Evolutionary conservation across 2,797 vertebrate species (phyloP).

Genomic region (Varecia variegata): DNA sequence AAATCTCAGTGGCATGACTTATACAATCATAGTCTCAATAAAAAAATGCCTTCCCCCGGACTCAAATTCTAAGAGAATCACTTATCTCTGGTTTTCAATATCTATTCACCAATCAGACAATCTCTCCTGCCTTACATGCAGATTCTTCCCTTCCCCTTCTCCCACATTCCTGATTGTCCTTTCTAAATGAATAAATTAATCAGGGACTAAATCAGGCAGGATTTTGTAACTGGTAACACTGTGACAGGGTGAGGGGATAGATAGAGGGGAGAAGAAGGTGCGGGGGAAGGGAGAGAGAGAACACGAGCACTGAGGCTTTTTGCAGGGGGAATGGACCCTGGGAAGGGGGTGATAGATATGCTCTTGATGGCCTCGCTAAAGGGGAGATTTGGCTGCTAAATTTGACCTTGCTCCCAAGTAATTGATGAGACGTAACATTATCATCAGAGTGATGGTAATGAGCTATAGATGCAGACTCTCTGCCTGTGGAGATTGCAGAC

Average conservation of each 20-base stretch:
- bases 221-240: slow-evolving; percentile 39
- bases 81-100: neutral
- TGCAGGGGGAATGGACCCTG: neutral
- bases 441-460: slow-evolving; percentile 73
- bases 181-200: slow-evolving; percentile 54
- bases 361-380: slow-evolving; percentile 57
- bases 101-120: slow-evolving; percentile 27
- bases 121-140: neutral
- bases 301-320: neutral
- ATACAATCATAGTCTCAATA: slow-evolving; percentile 8
- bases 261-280: no score
- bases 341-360: slow-evolving; percentile 12
- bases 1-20: slow-evolving; percentile 38
- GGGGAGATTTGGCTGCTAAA: slow-evolving; percentile 70
- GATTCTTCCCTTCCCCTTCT: neutral
- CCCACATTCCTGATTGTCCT: neutral
- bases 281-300: neutral
- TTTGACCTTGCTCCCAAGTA: slow-evolving; percentile 74
- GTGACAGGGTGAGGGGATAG: neutral
- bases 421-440: slow-evolving; percentile 73
- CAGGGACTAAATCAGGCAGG: slow-evolving; percentile 14
- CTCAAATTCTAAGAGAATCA: slow-evolving; percentile 36
- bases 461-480: slow-evolving; percentile 65
- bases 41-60: neutral
- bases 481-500: slow-evolving; percentile 60